Base-by-base conservation (phyloP, 2,797 vertebrate genomes). In the Taenioides sp. region DNA sequence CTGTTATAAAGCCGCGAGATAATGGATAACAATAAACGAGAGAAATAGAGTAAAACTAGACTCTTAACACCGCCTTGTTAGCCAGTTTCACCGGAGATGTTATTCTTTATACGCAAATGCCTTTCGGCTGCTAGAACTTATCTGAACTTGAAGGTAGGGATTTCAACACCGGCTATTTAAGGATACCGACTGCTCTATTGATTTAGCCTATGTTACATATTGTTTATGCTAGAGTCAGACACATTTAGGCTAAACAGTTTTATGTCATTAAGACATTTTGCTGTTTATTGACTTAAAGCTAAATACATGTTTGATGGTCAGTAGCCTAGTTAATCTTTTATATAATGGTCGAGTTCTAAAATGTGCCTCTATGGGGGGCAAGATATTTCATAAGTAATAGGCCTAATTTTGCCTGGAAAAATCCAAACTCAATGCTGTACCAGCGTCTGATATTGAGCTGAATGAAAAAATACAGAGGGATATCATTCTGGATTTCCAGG, bases 1-100 rank as follows among this genome's bases (percentile, higher is more conserved):
- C 60, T 81, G 76, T 84, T 76, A 86, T 59, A 59, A 70, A 75
- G 67, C 78, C 72, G 75, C 80, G 57, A 18, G 57, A 73, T 67
- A 70, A 74, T 78, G 80, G 81, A 82, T 77, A 77, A 64, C 69
- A 55, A 76, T 77, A 65, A 78, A 63, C 61, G 67, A 47, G 52
- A 70, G 69, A 47, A 4, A 47, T 47, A 47, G 43, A 47, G 16
- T 47, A 73, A 78, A 68, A 73, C 70, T 75, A 28, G 52, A 67
- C 40, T 23, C n/a, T 65, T 9, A 71, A 47, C 57, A n/a, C 66
- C 71, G 70, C 54, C 50, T 71, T 50, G 9, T 34, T 2, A 0
- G 54, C 27, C 11, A 16, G 0, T 61, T 66, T 57, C 25, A 65
- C 25, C 20, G 64, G 67, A 34, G 27, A n/a, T 65, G 40, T 72